These are phyloP conservation scores for Tipula helvola DNA, from an alignment of 2,888 invertebrate genomes.

Conservation along the genomic window DNA sequence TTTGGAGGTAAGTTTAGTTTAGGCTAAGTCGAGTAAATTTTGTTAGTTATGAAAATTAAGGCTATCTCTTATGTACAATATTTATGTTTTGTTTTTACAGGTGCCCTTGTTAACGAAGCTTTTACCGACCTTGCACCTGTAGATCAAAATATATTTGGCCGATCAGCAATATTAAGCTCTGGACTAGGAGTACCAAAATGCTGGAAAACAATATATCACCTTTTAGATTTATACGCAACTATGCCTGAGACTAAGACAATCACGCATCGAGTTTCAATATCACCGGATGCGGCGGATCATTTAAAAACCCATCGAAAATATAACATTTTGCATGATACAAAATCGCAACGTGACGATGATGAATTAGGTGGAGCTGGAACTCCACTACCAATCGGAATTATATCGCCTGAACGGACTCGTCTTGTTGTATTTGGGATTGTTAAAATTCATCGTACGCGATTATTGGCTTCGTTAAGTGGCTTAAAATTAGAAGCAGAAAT, in stretches of 20 bases:
- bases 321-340: slow-evolving; percentile 42
- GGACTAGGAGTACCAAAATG: slow-evolving; percentile 52
- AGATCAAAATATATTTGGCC: slow-evolving; percentile 21
- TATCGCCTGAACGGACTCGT: slow-evolving; percentile 52
- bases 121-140: slow-evolving; percentile 8
- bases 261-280: slow-evolving; percentile 61
- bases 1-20: slow-evolving; percentile 14
- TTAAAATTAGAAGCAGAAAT: slow-evolving; percentile 86
- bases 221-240: slow-evolving; percentile 84
- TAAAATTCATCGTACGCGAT: slow-evolving; percentile 71
- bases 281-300: slow-evolving; percentile 56
- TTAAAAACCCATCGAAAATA: slow-evolving; percentile 48
- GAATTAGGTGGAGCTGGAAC: slow-evolving; percentile 38
- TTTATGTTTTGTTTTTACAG: not conserved
- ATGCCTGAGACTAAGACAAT: slow-evolving; percentile 93
- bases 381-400: slow-evolving; percentile 22
- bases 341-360: slow-evolving; percentile 33
- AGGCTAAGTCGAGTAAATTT: no score
- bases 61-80: no score
- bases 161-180: slow-evolving; percentile 29
- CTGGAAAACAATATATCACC: slow-evolving; percentile 88
- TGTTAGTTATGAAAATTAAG: no score
- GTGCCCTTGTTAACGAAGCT: slow-evolving; percentile 12
- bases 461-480: slow-evolving; percentile 84
- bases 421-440: slow-evolving; percentile 78